These are phyloP conservation scores for Mesitornis unicolor DNA, from an alignment of 2,113 vertebrate species.

Conservation along the genomic window DNA sequence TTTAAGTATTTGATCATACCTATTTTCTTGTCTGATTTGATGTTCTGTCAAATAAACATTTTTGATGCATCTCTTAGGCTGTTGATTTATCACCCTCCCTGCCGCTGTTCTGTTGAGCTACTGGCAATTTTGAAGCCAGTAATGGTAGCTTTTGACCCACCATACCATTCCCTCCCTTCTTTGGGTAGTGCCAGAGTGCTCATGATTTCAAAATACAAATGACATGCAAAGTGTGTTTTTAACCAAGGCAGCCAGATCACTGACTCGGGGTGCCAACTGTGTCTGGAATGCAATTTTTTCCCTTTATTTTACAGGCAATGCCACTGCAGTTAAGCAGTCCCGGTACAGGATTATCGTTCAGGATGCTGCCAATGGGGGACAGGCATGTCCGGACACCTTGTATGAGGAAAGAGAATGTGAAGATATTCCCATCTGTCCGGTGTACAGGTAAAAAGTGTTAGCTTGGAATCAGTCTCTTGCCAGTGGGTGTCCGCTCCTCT, in stretches of 20 bases:
- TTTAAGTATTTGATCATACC: neutral
- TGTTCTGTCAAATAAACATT: neutral
- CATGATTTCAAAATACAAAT: neutral
- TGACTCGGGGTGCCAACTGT: neutral
- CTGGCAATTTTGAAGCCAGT: neutral
- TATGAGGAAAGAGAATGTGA: slow-evolving; percentile 96
- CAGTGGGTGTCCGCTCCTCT: neutral
- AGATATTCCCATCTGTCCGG: slow-evolving; percentile 80
- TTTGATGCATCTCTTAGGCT: neutral
- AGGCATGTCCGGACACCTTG: slow-evolving; percentile 92
- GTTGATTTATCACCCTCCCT: neutral
- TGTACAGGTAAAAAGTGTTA: slow-evolving; percentile 79
- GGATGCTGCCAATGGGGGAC: slow-evolving; percentile 83
- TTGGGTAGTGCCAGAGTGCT: neutral
- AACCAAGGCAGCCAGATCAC: neutral
- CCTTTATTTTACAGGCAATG: slow-evolving; percentile 78
- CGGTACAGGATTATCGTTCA: slow-evolving; percentile 88
- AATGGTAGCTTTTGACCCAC: neutral
- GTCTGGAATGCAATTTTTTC: neutral
- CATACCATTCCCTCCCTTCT: neutral
- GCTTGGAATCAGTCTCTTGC: neutral
- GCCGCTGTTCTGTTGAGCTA: neutral
- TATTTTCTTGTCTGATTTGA: neutral
- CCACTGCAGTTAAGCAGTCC: slow-evolving; percentile 82
- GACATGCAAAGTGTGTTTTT: neutral